Evolutionary conservation across 2,888 invertebrate species (phyloP).

Genomic region (Operophtera brumata): DNA sequence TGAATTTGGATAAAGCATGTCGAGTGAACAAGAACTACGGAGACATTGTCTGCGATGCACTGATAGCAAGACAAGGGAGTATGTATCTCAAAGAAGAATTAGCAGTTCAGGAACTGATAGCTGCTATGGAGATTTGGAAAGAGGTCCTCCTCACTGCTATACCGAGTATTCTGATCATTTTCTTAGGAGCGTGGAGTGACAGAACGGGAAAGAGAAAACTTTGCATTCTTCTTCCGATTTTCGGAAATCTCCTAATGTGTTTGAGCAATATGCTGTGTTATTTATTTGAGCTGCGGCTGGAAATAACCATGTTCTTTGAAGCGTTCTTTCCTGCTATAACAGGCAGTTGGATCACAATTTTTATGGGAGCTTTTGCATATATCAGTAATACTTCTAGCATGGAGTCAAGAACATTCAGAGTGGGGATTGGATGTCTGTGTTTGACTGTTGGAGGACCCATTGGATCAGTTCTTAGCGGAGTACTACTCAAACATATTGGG

Average conservation of each 20-base stretch:
- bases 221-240: constrained; percentile 78
- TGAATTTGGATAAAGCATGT: constrained; percentile 92
- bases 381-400: constrained; percentile 80
- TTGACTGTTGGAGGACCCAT: constrained; percentile 66
- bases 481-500: constrained; percentile 62
- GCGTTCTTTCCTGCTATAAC: constrained; percentile 76
- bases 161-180: constrained; percentile 77
- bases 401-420: constrained; percentile 79
- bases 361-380: constrained; percentile 81
- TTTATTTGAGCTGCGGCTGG: constrained; percentile 77
- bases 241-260: constrained; percentile 75
- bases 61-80: constrained; percentile 85
- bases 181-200: constrained; percentile 83
- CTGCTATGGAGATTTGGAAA: constrained; percentile 78
- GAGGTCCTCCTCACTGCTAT: constrained; percentile 76
- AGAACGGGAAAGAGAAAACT: constrained; percentile 78
- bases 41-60: constrained; percentile 85
- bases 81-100: constrained; percentile 82
- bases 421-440: constrained; percentile 78
- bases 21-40: constrained; percentile 87
- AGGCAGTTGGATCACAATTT: constrained; percentile 79
- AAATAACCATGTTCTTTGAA: constrained; percentile 75
- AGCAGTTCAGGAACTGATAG: constrained; percentile 79
- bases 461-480: constrained; percentile 67
- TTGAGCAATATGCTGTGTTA: constrained; percentile 75